Base-by-base conservation (phyloP, 2,113 vertebrate species). In the Ciconia boyciana region DNA sequence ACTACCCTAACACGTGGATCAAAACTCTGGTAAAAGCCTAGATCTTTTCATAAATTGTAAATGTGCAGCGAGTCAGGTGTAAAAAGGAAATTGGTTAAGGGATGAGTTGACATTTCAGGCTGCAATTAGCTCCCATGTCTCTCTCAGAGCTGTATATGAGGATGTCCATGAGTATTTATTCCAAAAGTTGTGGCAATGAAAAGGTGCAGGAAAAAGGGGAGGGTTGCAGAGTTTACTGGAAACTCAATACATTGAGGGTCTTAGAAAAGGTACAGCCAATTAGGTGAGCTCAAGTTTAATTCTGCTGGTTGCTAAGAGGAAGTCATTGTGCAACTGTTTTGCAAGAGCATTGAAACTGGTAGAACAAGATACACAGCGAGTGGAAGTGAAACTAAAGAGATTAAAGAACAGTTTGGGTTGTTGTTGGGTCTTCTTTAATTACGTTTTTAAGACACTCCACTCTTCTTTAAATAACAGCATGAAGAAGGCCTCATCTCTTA, bases 341-440 rank as follows among this genome's bases (percentile, higher is more conserved):
- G 92, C 89, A 96, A 96, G 76, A 89, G 61, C 68, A 88, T 24
- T 70, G 83, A 89, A 97, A 97, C 96, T 96, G 84, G 97, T 97
- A 89, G 90, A 97, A 95, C 97, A 93, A 97, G 97, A 94, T 51
- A 55, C 79, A 51, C 94, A 66, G 84, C 94, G 92, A 90, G 75
- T 94, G 68, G 96, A 95, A 94, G 58, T 96, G 84, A 97, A 97
- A 97, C 90, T 72, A 52, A 68, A 95, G 93, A 95, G 94, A 95
- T 96, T 94, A 97, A 97, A 94, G 91, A 83, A 93, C 61, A 96
- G 92, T 96, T 96, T 76, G 83, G 51, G 78, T 88, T 94, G 94
- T 86, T 96, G 91, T 57, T 95, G 91, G 93, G 89, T 94, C 87
- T 92, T 96, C 92, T 96, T 94, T 96, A 96, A 96, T 97, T 97